These are phyloP conservation scores for Drosophila aldrichi DNA, from an alignment of 2,888 invertebrate genomes.

Conservation along the genomic window DNA sequence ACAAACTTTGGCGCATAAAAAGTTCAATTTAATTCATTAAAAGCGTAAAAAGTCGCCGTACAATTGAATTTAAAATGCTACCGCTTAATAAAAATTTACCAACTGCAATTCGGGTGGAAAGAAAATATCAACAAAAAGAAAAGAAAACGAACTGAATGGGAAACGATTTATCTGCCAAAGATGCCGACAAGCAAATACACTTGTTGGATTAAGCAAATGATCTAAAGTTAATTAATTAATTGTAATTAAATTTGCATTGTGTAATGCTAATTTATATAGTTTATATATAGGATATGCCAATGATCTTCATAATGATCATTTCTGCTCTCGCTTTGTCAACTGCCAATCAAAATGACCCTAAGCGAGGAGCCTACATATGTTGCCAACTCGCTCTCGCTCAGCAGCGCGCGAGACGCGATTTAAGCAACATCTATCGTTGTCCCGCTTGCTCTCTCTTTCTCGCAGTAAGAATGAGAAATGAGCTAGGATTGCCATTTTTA, in stretches of 20 bases:
- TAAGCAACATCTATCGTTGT: too few species aligned
- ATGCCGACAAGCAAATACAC: constrained; percentile 17
- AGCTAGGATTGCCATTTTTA: too few species aligned
- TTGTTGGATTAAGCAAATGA: not conserved
- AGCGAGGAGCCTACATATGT: too few species aligned
- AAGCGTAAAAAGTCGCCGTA: constrained; percentile 63
- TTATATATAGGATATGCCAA: too few species aligned
- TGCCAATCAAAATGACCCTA: too few species aligned
- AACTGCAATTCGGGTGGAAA: constrained; percentile 33
- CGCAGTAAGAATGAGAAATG: too few species aligned
- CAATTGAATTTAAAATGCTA: constrained; percentile 80
- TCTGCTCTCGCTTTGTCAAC: too few species aligned
- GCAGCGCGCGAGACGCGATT: too few species aligned
- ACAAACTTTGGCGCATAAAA: constrained; percentile 69
- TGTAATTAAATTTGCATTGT: not conserved
- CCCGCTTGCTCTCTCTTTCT: too few species aligned
- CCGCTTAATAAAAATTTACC: constrained; percentile 70
- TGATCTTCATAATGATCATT: too few species aligned
- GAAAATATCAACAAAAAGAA: constrained; percentile 20
- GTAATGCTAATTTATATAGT: not conserved
- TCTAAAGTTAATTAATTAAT: not conserved
- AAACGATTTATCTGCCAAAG: not conserved
- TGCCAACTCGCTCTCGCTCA: too few species aligned
- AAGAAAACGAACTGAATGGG: constrained; percentile 8
- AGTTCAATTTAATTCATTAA: constrained; percentile 81